Conservation (phyloP, 2,888 invertebrate species). For the Parthenolecanium corni region DNA sequence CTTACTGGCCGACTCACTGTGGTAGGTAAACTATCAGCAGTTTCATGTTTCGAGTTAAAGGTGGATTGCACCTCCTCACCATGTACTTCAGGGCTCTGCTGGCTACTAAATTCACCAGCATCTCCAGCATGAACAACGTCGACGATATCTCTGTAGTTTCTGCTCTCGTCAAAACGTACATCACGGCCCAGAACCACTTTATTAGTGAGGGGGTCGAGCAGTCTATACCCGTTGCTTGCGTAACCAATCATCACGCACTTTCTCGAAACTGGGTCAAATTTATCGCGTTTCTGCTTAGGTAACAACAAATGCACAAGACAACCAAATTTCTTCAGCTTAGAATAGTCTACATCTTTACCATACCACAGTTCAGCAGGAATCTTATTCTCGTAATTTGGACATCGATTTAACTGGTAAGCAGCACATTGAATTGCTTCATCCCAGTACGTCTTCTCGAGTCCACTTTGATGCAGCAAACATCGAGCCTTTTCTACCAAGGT, state of each 20-base stretch:
- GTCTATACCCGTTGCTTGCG: not conserved
- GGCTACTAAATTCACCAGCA: no score
- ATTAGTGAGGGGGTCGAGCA: not conserved
- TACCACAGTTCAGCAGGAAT: conserved; percentile 7
- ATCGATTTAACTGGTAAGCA: not conserved
- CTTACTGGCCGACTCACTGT: not conserved
- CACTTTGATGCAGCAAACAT: not conserved
- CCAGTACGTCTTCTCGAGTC: conserved; percentile 1
- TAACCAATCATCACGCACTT: not conserved
- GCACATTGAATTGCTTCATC: not conserved
- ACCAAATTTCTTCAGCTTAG: not conserved
- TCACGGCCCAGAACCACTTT: not conserved
- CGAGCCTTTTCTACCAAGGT: not conserved
- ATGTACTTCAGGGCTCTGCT: no score
- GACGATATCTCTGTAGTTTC: not conserved
- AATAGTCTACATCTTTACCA: not conserved
- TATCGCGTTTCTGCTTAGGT: not conserved
- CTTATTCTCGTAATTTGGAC: not conserved
- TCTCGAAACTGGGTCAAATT: not conserved
- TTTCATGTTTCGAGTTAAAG: no score
- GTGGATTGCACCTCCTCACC: no score
- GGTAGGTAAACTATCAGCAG: no score
- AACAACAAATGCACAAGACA: not conserved
- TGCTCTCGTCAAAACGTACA: not conserved
- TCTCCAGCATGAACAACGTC: no score